Base-by-base conservation (phyloP, 2,888 invertebrate genomes). In the Drosophila meridiana region DNA sequence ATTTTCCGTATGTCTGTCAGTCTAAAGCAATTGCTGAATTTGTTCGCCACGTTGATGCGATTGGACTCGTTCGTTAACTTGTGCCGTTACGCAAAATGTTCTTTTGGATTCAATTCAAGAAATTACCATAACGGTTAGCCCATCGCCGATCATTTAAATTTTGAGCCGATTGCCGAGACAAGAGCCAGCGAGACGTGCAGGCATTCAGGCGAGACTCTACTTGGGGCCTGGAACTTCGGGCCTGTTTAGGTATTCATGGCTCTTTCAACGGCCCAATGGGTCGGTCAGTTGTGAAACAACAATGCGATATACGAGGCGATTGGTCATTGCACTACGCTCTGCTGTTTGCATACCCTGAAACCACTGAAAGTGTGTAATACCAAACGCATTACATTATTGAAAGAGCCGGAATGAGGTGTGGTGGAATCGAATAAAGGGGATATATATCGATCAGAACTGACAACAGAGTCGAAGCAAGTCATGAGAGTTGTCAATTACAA, bases 11-110 rank as follows among this genome's bases (percentile, higher is more conserved):
- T 20, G 20, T 20, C 34, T 11, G 20, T 26, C 9, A 14, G 43
- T 34, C 28, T 20, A 32, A 34, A 45, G 55, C 48, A 62, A 55
- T 82, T 80, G 71, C 70, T 80, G 80, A 74, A 83, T 85, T 80
- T 82, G 66, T 73, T 62, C 36, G 67, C 60, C 88, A 88, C 88
- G 88, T 83, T 65, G 66, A 63, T 71, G 67, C 30, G 76, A 74
- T 59, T 68, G 70, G 64, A 65, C 42, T 52, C 26, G 88, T 83
- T 85, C 86, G 83, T 85, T 87, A 85, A 77, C 81, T 75, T 80
- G 56, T 61, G 71, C 86, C 83, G 83, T 88, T 88, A 88, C 78
- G 83, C 87, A 88, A 85, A 81, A 75, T 79, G 88, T 87, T 86
- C 86, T 87, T 73, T 79, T 85, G 72, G 88, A 86, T 82, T 85